Evolutionary conservation across 2,113 vertebrate genomes (phyloP).

Genomic region (Egretta garzetta): DNA sequence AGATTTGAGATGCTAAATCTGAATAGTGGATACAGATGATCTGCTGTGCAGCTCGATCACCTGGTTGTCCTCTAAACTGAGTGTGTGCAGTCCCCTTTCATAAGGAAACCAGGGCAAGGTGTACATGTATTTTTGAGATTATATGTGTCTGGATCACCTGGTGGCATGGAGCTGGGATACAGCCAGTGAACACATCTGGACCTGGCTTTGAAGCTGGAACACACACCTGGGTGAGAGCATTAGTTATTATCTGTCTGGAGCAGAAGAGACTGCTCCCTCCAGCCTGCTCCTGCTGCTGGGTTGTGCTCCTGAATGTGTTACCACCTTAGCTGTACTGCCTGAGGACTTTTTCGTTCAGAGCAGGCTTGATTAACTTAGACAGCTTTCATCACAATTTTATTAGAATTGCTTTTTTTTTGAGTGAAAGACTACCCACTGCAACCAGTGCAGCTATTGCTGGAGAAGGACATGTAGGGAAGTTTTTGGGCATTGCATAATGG

Average conservation of each 20-base stretch:
- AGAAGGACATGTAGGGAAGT: background rate
- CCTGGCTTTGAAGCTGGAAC: background rate
- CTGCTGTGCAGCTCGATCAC: background rate
- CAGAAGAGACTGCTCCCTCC: background rate
- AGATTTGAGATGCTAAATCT: background rate
- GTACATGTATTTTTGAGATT: background rate
- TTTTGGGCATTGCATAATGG: background rate
- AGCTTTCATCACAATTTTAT: background rate
- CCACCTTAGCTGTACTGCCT: background rate
- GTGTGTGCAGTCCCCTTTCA: background rate
- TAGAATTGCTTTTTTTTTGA: background rate
- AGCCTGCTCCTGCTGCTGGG: background rate
- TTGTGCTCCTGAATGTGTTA: background rate
- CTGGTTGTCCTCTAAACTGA: background rate
- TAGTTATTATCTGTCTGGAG: background rate
- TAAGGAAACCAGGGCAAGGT: background rate
- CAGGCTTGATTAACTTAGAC: fast-evolving
- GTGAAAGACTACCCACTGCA: background rate
- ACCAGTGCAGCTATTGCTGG: background rate
- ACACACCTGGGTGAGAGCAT: background rate
- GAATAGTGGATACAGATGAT: background rate
- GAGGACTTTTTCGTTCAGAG: background rate
- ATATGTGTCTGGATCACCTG: background rate
- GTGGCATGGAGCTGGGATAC: background rate
- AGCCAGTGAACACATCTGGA: background rate